Conservation (phyloP, 2,797 vertebrate species). For the Spinus olivaceus region DNA sequence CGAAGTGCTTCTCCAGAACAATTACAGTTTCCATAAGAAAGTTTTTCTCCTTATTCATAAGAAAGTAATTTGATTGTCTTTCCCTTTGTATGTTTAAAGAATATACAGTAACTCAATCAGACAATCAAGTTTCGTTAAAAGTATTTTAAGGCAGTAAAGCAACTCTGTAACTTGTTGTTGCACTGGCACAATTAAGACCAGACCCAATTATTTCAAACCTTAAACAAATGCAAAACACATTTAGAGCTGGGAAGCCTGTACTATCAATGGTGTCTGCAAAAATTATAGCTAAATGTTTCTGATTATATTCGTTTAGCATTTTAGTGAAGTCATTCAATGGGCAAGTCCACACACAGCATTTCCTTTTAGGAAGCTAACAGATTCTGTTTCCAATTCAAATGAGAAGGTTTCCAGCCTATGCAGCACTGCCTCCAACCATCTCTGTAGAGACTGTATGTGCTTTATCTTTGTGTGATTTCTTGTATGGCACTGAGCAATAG, state of each 20-base stretch:
- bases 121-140: background rate
- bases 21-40: background rate
- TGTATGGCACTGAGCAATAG: background rate
- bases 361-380: constrained; percentile 3
- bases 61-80: background rate
- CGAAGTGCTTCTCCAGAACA: background rate
- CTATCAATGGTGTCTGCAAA: constrained; percentile 15
- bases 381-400: constrained; percentile 32
- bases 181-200: constrained; percentile 5
- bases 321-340: constrained; percentile 19
- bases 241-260: background rate
- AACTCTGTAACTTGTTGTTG: background rate
- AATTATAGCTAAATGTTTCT: constrained; percentile 35
- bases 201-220: constrained; percentile 41
- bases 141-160: constrained; percentile 23
- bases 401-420: background rate
- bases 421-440: background rate
- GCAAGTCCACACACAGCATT: background rate
- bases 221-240: constrained; percentile 54
- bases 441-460: background rate
- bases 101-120: background rate
- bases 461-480: background rate
- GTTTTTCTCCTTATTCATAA: background rate
- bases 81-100: background rate
- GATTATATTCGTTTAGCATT: constrained; percentile 28